Base-by-base conservation (phyloP, 2,797 vertebrate genomes). In the Pyrocephalus nanus region DNA sequence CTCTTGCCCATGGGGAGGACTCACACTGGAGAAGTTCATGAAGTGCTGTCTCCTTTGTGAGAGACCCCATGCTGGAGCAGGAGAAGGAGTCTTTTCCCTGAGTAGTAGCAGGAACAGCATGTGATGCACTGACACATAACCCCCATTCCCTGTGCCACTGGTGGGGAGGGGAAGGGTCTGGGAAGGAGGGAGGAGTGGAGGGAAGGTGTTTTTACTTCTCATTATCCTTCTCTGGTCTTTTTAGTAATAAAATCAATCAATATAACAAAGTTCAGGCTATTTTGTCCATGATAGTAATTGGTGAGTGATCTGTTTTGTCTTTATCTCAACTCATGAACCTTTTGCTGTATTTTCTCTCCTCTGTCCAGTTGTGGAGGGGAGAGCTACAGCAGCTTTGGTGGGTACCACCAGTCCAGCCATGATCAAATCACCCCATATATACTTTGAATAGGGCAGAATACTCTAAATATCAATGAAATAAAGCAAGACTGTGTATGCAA, bases 71-170 rank as follows among this genome's bases (percentile, higher is more conserved):
- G 7, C 5, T 4, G 5, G 14, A 45, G n/a, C 13, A 70, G 15
- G 32, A 6, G 13, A 15, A 51, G 11, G 23, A 23, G 16, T n/a
- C 2, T 8, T 51, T 16, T 38, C 32, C 29, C 38, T 40, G 20
- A 58, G 43, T 4, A 58, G 20, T 34, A 29, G 29, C 29, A 43
- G 29, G 61, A 64, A 43, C 40, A 43, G 10, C 29, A 22, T 32
- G 14, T 43, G 50, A 51, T 0, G 0, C 57, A 22, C 43, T 19
- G 36, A 38, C 20, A 5, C 0, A 0, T 15, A 64, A 11, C 2
- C 6, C 36, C 36, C 8, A 11, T 70, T 64, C 9, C 4, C 50
- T 48, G 19, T 64, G 32, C 23, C 55, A 8, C 15, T 55, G 22
- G 15, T n/a, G 36, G 0, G 2, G 23, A 57, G 16, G 36, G 61